A percentile compares a stretch with the other conserved stretches of the same genome.
These are phyloP conservation scores for Manacus vitellinus DNA, from an alignment of 2,113 vertebrate genomes.

Conservation along the genomic window DNA sequence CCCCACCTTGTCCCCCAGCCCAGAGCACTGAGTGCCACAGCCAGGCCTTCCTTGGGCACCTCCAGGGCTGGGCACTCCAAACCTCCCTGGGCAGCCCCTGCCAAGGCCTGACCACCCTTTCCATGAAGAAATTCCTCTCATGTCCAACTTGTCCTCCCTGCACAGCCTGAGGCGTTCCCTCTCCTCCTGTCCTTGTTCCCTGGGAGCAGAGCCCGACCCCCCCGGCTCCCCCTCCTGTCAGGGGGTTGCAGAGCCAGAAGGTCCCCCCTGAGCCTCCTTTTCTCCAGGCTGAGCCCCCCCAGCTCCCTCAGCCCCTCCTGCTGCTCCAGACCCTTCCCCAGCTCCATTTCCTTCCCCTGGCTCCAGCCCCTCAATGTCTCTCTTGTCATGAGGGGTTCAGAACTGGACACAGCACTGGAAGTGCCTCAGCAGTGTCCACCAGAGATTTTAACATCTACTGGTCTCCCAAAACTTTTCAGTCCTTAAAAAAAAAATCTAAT, in stretches of 20 bases:
- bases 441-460: background rate
- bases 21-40: background rate
- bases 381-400: background rate
- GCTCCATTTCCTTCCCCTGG: background rate
- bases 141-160: background rate
- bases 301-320: background rate
- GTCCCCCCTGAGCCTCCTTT: background rate
- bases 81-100: background rate
- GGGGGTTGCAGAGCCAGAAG: background rate
- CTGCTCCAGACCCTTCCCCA: background rate
- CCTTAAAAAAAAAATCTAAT: conserved; percentile 70
- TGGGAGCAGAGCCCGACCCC: background rate
- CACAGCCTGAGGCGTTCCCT: background rate
- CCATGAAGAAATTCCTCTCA: background rate
- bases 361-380: background rate
- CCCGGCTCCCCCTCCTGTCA: background rate
- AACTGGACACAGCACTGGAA: background rate
- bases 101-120: background rate
- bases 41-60: background rate
- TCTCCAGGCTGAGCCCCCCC: background rate
- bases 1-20: background rate
- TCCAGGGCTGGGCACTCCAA: background rate
- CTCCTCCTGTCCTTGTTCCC: background rate
- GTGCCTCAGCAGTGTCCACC: background rate
- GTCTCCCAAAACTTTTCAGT: conserved; percentile 61